Conservation (phyloP, 2,888 invertebrate species). For the Tubulanus polymorphus region DNA sequence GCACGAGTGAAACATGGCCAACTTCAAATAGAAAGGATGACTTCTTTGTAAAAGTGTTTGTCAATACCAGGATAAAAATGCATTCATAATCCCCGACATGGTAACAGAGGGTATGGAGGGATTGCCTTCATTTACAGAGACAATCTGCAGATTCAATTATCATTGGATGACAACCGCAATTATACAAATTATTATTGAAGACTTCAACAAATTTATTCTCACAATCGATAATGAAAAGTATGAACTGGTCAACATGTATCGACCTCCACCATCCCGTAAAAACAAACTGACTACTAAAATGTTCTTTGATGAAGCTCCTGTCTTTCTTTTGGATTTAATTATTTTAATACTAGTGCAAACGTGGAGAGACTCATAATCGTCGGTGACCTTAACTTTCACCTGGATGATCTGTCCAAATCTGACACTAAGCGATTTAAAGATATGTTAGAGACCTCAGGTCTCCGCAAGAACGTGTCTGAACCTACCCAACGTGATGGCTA, state of each 20-base stretch:
- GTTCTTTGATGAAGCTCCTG: background rate
- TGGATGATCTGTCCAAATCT: background rate
- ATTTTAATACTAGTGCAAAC: no score
- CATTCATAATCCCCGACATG: background rate
- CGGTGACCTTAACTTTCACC: background rate
- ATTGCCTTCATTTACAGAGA: background rate
- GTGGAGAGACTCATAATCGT: no score
- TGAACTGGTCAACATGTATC: background rate
- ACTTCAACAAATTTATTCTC: no score
- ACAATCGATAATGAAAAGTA: no score
- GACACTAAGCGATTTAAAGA: background rate
- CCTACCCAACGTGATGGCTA: no score
- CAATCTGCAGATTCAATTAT: no score
- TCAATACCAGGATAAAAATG: background rate
- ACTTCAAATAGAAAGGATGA: no score
- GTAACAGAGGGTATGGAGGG: background rate
- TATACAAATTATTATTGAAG: no score
- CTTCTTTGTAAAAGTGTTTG: background rate
- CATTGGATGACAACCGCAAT: no score
- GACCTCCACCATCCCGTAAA: background rate
- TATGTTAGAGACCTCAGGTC: background rate
- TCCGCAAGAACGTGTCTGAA: background rate
- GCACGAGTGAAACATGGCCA: no score
- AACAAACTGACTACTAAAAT: background rate
- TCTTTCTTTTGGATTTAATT: background rate